These are phyloP conservation scores for Drosophila murphyi DNA, from an alignment of 1,140 invertebrate genomes.

Conservation along the genomic window DNA sequence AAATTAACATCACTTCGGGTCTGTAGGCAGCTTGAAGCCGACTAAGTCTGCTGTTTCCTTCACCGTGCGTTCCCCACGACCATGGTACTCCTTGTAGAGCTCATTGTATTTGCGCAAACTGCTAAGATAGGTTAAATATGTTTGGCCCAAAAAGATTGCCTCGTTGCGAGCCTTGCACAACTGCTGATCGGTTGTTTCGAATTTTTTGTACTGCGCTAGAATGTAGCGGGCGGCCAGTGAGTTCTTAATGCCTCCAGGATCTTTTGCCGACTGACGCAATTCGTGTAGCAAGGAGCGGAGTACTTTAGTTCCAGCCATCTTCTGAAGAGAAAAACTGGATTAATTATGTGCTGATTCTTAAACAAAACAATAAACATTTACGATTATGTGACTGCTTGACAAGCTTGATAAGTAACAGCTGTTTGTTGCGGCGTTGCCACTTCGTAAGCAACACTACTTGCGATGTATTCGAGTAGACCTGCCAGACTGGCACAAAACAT, in stretches of 20 bases:
- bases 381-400: slow-evolving; percentile 43
- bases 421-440: slow-evolving; percentile 4
- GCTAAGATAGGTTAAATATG: slow-evolving; percentile 90
- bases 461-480: background rate
- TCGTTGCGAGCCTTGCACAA: slow-evolving; percentile 92
- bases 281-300: slow-evolving; percentile 74
- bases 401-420: slow-evolving; percentile 22
- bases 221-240: slow-evolving; percentile 86
- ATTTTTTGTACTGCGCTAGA: slow-evolving; percentile 89
- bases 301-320: slow-evolving; percentile 72
- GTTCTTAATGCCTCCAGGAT: slow-evolving; percentile 76
- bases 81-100: slow-evolving; percentile 89
- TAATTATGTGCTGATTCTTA: background rate
- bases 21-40: slow-evolving; percentile 93
- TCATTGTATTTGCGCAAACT: slow-evolving; percentile 89
- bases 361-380: slow-evolving; percentile 19
- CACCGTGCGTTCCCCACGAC: slow-evolving; percentile 90
- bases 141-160: slow-evolving; percentile 88
- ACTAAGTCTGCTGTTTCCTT: slow-evolving; percentile 92
- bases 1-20: slow-evolving; percentile 87
- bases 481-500: slow-evolving; percentile 8
- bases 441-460: background rate
- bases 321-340: slow-evolving; percentile 1
- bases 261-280: slow-evolving; percentile 62
- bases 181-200: slow-evolving; percentile 91